phyloP scores from a whole-genome alignment of 1,140 invertebrate species.

The Delia radicum region DNA sequence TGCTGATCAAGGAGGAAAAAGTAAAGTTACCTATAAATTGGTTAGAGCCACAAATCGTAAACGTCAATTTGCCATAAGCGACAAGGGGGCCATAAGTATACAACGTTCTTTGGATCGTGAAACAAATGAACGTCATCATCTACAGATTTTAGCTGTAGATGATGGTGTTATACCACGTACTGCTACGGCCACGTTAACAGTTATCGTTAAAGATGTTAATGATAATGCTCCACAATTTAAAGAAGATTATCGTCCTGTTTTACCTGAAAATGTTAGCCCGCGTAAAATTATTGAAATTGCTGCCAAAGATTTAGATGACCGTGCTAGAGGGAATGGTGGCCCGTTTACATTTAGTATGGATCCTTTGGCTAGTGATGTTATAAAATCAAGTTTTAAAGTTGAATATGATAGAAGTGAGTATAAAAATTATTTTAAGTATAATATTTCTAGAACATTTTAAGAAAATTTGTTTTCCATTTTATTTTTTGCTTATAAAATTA shows the following conservation, averaged over 20 bases:
- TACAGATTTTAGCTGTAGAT: constrained; percentile 66
- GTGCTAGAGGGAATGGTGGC: constrained; percentile 64
- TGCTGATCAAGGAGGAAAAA: constrained; percentile 63
- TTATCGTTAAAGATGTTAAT: constrained; percentile 69
- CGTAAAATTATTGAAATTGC: constrained; percentile 64
- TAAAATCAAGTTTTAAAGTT: constrained; percentile 64
- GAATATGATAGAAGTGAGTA: constrained; percentile 62
- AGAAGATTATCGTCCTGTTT: constrained; percentile 64
- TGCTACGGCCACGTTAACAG: constrained; percentile 67
- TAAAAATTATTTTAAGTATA: too few species aligned
- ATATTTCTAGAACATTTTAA: neutral
- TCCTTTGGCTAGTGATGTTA: constrained; percentile 62
- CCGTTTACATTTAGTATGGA: constrained; percentile 66
- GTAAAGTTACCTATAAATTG: constrained; percentile 61
- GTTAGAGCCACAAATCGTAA: constrained; percentile 63
- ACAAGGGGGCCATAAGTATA: constrained; percentile 64
- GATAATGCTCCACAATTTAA: constrained; percentile 64
- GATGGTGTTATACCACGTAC: constrained; percentile 66
- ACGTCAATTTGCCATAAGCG: constrained; percentile 63
- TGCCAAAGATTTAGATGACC: constrained; percentile 67
- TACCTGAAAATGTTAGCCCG: constrained; percentile 64
- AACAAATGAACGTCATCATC: constrained; percentile 61
- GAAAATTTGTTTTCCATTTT: too few species aligned
- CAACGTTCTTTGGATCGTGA: constrained; percentile 62
- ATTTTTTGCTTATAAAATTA: too few species aligned